Conservation (phyloP, 1,140 invertebrate species). For the Drosophila ogumai region DNA sequence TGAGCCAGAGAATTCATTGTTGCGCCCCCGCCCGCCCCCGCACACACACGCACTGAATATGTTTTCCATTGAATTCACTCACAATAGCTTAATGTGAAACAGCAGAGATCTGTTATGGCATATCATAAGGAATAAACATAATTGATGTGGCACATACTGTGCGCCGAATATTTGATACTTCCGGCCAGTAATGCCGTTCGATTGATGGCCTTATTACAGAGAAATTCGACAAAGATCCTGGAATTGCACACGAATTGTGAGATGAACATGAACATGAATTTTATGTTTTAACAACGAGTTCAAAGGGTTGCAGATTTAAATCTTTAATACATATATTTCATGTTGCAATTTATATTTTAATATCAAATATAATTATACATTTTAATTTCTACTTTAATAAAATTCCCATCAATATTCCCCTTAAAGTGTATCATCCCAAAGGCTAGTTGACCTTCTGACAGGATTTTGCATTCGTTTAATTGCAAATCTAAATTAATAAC, state of each 20-base stretch:
- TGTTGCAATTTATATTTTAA: background rate
- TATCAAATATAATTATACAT: too few relatives aligned
- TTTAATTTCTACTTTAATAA: background rate
- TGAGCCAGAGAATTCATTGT: conserved; percentile 52
- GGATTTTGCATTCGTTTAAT: background rate
- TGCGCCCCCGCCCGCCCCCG: background rate
- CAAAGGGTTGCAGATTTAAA: background rate
- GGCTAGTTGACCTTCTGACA: background rate
- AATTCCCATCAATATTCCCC: background rate
- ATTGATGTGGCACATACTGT: conserved; percentile 32
- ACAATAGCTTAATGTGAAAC: conserved; percentile 46
- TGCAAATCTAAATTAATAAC: conserved; percentile 4
- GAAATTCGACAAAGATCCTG: background rate
- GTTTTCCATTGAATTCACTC: conserved; percentile 43
- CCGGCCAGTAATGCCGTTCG: conserved; percentile 11
- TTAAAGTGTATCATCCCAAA: background rate
- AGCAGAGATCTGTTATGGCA: conserved; percentile 42
- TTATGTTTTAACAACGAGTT: background rate
- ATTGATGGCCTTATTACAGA: conserved; percentile 31
- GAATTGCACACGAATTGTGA: background rate
- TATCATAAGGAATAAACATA: conserved; percentile 51
- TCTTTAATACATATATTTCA: background rate
- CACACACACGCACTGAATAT: conserved; percentile 39
- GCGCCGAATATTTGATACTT: conserved; percentile 32
- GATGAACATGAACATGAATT: background rate